A percentile compares a stretch with the other conserved stretches of the same genome.
These are phyloP conservation scores for Ammodytes dubius DNA, from an alignment of 2,113 vertebrate genomes.

Conservation along the genomic window DNA sequence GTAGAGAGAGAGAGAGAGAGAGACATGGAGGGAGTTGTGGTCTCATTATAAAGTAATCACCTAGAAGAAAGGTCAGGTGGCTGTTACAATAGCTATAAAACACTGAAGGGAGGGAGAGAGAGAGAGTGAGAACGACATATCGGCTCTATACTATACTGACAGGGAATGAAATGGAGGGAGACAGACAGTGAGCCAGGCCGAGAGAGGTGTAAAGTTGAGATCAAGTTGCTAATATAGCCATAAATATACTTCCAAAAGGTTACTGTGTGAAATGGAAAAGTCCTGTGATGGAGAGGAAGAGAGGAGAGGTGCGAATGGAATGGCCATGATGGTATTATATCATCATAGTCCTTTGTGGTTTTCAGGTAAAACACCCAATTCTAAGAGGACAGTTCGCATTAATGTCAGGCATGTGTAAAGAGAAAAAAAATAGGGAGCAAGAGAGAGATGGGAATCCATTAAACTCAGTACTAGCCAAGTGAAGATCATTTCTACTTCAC, in stretches of 20 bases:
- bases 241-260: conserved; percentile 60
- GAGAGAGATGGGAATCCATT: not conserved
- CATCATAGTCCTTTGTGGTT: conserved; percentile 7
- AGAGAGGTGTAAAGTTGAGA: conserved; percentile 40
- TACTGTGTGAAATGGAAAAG: conserved; percentile 26
- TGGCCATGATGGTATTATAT: conserved; percentile 23
- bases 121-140: conserved; percentile 14
- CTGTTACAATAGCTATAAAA: conserved; percentile 76
- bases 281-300: conserved; percentile 5
- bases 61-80: conserved; percentile 76
- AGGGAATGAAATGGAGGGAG: conserved; percentile 24
- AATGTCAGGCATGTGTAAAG: not conserved
- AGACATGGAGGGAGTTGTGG: conserved; percentile 59
- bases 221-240: conserved; percentile 49
- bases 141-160: conserved; percentile 35
- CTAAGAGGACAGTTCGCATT: conserved; percentile 2
- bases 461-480: not conserved
- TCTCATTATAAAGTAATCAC: conserved; percentile 80
- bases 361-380: conserved; percentile 34
- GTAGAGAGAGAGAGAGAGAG: conserved; percentile 1
- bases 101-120: conserved; percentile 33
- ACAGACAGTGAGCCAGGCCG: conserved; percentile 26
- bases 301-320: conserved; percentile 5
- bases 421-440: not conserved
- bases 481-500: not conserved